These are phyloP conservation scores for Pelvicachromis taeniatus DNA, from an alignment of 2,113 vertebrate genomes.

Conservation along the genomic window DNA sequence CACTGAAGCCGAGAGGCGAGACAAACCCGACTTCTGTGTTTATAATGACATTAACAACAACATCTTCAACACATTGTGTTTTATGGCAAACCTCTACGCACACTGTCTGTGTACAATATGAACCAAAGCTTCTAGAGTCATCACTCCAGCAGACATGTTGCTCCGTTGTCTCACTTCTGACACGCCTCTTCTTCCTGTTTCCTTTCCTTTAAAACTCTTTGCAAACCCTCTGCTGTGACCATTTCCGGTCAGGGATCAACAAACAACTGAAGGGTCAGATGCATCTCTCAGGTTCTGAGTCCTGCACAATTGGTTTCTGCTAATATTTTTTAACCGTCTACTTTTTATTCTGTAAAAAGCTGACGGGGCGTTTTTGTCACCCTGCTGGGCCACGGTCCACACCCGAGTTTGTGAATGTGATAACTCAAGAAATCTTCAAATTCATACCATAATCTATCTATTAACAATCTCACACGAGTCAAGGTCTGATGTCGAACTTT, in stretches of 20 bases:
- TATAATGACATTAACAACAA: background rate
- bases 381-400: background rate
- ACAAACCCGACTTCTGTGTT: background rate
- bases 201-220: background rate
- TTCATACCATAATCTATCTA: fast-evolving
- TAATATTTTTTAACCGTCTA: background rate
- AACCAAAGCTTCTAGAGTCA: background rate
- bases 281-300: background rate
- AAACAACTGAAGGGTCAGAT: background rate
- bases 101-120: background rate
- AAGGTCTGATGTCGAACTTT: background rate
- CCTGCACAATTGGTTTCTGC: background rate
- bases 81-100: fast-evolving
- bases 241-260: background rate
- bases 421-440: background rate
- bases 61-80: fast-evolving
- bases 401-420: fast-evolving
- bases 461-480: background rate
- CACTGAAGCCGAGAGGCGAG: background rate
- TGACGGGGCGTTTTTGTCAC: background rate
- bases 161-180: background rate
- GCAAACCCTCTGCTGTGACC: background rate
- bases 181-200: background rate
- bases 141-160: background rate
- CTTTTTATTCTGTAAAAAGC: background rate